A percentile compares a stretch with the other conserved stretches of the same genome.
Conservation (phyloP, 2,888 invertebrate genomes). For the Calliphora vomitoria region DNA sequence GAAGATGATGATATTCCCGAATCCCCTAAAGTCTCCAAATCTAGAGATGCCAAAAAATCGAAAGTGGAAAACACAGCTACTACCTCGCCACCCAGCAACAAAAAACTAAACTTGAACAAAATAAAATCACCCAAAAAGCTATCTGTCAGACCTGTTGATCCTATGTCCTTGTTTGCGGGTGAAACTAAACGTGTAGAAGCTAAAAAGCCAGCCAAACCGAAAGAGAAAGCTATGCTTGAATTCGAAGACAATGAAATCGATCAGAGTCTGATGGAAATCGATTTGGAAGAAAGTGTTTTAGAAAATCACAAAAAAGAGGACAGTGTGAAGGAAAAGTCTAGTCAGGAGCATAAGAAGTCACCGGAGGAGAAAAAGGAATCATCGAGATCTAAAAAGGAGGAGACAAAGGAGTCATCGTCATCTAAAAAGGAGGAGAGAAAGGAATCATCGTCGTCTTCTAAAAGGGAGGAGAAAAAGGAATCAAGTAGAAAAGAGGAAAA, state of each 20-base stretch:
- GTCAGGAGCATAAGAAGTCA: not conserved
- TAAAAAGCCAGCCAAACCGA: constrained; percentile 82
- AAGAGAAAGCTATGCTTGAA: constrained; percentile 80
- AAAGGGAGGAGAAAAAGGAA: not conserved
- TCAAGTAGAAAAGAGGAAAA: constrained; percentile 74
- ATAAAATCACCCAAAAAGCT: constrained; percentile 74
- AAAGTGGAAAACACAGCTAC: constrained; percentile 84
- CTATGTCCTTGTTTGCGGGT: constrained; percentile 87
- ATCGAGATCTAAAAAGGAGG: constrained; percentile 58
- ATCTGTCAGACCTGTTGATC: constrained; percentile 84
- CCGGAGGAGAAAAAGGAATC: constrained; percentile 32
- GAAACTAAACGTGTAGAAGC: constrained; percentile 87
- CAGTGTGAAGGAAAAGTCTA: not conserved
- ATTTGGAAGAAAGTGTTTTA: constrained; percentile 76
- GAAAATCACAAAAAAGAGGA: constrained; percentile 26
- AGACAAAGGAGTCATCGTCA: constrained; percentile 29
- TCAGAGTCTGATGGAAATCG: constrained; percentile 79
- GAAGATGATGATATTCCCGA: constrained; percentile 86
- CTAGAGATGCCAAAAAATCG: constrained; percentile 78
- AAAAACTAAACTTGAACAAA: constrained; percentile 77
- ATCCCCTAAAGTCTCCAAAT: constrained; percentile 84
- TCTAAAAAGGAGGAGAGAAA: constrained; percentile 47
- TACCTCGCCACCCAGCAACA: constrained; percentile 81
- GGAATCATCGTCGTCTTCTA: too few relatives aligned
- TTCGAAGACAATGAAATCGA: constrained; percentile 88